Evolutionary conservation across 1,140 invertebrate species (phyloP).

Genomic region (Apolygus lucorum): DNA sequence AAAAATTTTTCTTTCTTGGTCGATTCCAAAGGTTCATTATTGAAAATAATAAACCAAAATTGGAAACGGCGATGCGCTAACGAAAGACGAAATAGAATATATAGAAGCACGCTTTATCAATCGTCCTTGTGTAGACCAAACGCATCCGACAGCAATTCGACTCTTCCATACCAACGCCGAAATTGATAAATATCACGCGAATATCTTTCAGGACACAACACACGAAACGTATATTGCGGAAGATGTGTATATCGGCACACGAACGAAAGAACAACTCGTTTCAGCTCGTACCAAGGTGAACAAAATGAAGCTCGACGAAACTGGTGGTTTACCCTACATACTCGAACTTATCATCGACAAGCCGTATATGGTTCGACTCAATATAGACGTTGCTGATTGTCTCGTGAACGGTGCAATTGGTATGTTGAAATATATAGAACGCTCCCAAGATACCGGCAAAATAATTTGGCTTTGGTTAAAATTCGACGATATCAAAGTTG

Average conservation of each 20-base stretch:
- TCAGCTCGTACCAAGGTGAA: not conserved
- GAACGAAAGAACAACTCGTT: slow-evolving; percentile 21
- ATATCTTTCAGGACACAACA: slow-evolving; percentile 2
- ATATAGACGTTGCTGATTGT: slow-evolving; percentile 38
- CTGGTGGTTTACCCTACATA: slow-evolving; percentile 37
- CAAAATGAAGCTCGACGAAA: slow-evolving; percentile 29
- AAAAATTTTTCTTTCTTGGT: too few species aligned
- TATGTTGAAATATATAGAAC: slow-evolving; percentile 36
- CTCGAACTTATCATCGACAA: slow-evolving; percentile 34
- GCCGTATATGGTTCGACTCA: slow-evolving; percentile 38
- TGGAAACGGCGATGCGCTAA: not conserved
- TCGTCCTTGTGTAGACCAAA: not conserved
- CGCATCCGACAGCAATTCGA: slow-evolving; percentile 30
- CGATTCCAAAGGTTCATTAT: too few species aligned
- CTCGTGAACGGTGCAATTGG: slow-evolving; percentile 38
- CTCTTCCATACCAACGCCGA: slow-evolving; percentile 30
- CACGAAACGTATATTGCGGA: slow-evolving; percentile 17
- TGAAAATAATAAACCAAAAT: too few species aligned
- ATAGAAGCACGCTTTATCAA: not conserved
- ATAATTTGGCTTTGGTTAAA: slow-evolving; percentile 30
- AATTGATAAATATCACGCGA: slow-evolving; percentile 16
- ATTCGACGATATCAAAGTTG: slow-evolving; percentile 29
- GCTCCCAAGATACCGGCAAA: slow-evolving; percentile 28
- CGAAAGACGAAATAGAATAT: not conserved
- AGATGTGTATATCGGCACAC: slow-evolving; percentile 16